Evolutionary conservation across 2,797 vertebrate species (phyloP), one percentile per base, ranked within the genome.

Genomic region (Hippopotamyrus pictus): DNA sequence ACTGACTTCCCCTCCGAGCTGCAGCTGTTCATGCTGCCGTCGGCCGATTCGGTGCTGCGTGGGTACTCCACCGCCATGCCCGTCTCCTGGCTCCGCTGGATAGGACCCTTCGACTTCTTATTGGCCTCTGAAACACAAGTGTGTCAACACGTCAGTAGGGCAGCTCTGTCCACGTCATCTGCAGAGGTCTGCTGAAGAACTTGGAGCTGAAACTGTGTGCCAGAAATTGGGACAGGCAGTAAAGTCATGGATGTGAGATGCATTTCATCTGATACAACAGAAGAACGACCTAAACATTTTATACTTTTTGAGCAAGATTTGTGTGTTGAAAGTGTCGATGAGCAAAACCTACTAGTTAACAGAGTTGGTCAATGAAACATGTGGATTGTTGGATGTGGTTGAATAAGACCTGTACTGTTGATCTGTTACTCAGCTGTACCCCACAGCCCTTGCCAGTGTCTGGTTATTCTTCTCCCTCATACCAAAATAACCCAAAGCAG

Each of bases 1-100:
- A 98, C 98, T 93, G 94, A 99, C 99, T 99, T 99, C 93, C 98
- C 98, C 96, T 99, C 99, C 0, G 99, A 99, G 96, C 97, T 99
- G 57, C 98, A 99, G 94, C 98, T 99, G 94, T 99, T 98, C 95
- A 99, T 99, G 95, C 98, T 99, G 92, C 98, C 99, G 0, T 99
- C 98, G 0, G 97, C 99, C 22, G 99, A 99, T 93, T 99, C 99
- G 29, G 98, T 96, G 93, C 99, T 99, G 19, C 98, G 96, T 87
- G 98, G 98, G 87, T 92, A 96, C 93, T 99, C 98, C 73, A 98
- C 98, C 0, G 99, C 98, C 98, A 98, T 98, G 62, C 99, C 99
- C 0, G 98, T 99, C 94, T 99, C 99, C 93, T 97, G 98, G 94
- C 99, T 99, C 93, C 99, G 96, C 94, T 99, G 98, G 93, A 99